Evolutionary conservation across 2,113 vertebrate species (phyloP), one percentile per base, ranked within the genome.

Genomic region (Todiramphus chloris): DNA sequence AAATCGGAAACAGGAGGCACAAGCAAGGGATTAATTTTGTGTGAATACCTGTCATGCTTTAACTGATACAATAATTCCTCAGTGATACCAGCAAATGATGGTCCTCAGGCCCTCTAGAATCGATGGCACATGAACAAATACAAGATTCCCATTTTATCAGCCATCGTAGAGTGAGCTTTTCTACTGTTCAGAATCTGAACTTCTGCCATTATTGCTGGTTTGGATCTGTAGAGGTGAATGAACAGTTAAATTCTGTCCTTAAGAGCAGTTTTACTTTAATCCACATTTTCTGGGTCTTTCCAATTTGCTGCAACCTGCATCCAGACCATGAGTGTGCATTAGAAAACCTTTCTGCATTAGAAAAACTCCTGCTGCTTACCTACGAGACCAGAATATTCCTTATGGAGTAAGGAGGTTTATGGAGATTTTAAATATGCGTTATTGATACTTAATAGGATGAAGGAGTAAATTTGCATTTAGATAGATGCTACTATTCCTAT

Each of bases 401-500:
- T 4, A 13, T 4, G 60, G 41, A 82, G 44, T 55, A 67, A 81
- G 39, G 53, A 83, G 64, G 23, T 79, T 90, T 58, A 59, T 70
- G 50, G 86, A 64, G 58, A 87, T 85, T 93, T 89, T 48, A 85
- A 95, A 66, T 43, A 59, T 67, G 77, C 30, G 69, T 84, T 73
- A 58, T 43, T 59, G 67, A 59, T 46, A 55, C 27, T 85, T 82
- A 66, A 73, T 24, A 73, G 77, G n/a, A 82, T 67, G 83, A 89
- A 89, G 80, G 33, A 87, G 70, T 59, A 30, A 60, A 94, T 94
- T 93, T 94, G 62, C 87, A 93, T 95, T 95, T 94, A 87, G 83
- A 84, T 37, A 43, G 92, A 73, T 87, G 63, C 25, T 43, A 8
- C 83, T 35, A 1, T 69, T 87, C 31, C 74, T 76, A 70, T 70